phyloP scores from a whole-genome alignment of 2,113 vertebrate species.

The Siniperca knerii region DNA sequence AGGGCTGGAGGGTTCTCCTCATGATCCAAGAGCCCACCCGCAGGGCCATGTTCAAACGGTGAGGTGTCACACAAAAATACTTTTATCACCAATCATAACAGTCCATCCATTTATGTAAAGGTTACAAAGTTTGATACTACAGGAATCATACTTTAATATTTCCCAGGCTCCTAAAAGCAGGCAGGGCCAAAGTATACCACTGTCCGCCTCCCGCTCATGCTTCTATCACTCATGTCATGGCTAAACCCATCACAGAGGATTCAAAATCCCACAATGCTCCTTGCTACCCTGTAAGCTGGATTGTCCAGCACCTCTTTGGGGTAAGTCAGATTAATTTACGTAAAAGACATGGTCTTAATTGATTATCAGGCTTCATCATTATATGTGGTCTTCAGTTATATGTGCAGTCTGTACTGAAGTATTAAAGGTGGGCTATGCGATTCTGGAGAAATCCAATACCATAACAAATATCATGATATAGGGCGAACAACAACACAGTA shows the following conservation, averaged over 20 bases:
- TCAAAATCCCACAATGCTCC: conserved; percentile 72
- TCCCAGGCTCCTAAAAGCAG: conserved; percentile 90
- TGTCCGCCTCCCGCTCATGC: conserved; percentile 64
- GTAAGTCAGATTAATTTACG: conserved; percentile 79
- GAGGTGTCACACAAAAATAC: conserved; percentile 26
- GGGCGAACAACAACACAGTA: too few species aligned
- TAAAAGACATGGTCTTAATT: background rate
- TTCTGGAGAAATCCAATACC: too few species aligned
- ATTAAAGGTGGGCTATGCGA: too few species aligned
- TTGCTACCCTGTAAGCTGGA: conserved; percentile 86
- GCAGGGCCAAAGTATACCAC: conserved; percentile 87
- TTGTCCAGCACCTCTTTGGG: conserved; percentile 92
- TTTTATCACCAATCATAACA: background rate
- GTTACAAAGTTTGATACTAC: background rate
- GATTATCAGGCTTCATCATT: background rate
- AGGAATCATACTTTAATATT: background rate
- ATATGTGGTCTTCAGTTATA: background rate
- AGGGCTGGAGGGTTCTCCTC: conserved; percentile 93
- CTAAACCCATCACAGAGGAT: conserved; percentile 70
- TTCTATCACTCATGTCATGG: conserved; percentile 90
- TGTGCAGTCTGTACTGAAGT: background rate
- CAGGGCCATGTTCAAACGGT: conserved; percentile 90
- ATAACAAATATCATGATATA: too few species aligned
- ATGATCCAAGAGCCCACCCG: conserved; percentile 80
- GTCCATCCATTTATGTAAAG: background rate